Evolutionary conservation across 2,888 invertebrate species (phyloP).

Genomic region (Nemoura dubitans): DNA sequence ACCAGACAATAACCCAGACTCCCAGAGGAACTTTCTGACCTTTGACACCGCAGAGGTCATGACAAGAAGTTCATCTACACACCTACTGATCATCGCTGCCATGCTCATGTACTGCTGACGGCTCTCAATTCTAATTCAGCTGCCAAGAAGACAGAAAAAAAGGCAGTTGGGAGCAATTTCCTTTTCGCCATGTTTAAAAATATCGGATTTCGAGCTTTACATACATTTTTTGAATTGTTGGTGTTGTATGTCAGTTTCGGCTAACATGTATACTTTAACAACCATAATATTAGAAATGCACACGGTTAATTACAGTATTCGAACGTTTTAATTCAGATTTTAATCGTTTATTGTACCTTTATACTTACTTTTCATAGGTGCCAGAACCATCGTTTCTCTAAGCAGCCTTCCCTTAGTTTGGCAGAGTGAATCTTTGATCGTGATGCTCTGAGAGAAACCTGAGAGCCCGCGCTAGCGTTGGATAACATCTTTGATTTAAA

Average conservation of each 20-base stretch:
- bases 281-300: no score
- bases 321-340: no score
- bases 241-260: not conserved
- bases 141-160: not conserved
- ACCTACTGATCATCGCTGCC: not conserved
- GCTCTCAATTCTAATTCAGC: no score
- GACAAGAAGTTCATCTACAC: not conserved
- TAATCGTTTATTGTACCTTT: not conserved
- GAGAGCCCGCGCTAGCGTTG: not conserved
- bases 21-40: not conserved
- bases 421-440: not conserved
- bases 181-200: not conserved
- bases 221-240: not conserved
- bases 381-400: not conserved
- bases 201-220: not conserved
- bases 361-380: not conserved
- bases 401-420: not conserved
- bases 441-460: not conserved
- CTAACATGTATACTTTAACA: no score
- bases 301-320: no score
- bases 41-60: not conserved
- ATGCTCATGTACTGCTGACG: not conserved
- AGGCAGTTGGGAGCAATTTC: not conserved
- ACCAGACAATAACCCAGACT: conserved; percentile 7
- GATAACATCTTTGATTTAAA: conserved; percentile 12